Evolutionary conservation across 1,140 invertebrate species (phyloP), one percentile per base, ranked within the genome.

Genomic region (Drosophila obscura): DNA sequence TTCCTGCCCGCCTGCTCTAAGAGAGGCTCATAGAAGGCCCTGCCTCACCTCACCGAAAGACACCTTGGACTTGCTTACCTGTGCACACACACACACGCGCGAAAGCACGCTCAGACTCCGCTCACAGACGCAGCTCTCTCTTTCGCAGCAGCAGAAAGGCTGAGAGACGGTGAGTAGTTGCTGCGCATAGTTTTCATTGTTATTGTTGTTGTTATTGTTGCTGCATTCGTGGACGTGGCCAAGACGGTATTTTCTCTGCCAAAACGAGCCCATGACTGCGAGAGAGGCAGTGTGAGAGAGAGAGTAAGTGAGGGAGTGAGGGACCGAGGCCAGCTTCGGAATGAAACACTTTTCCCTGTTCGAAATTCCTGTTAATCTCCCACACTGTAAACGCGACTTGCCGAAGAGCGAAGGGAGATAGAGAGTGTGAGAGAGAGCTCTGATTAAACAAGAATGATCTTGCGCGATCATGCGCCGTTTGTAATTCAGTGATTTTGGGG

Each of bases 51-150:
- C n/a, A n/a, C 45, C 24, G 13, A 5, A 4, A 13, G 4, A 39
- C 35, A 39, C 35, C 35, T 39, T 39, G 35, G 11, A 0, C 45
- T 71, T 28, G 48, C 67, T 75, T 75, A 72, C 61, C 68, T 60
- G 66, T 5, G 11, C 53, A 28, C 51, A 49, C 26, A 35, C 22
- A 28, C 43, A 52, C 49, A 41, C 39, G 52, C 15, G 15, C 44
- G 13, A 8, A 58, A 22, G 7, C 61, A 39, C 43, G 35, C 35
- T 39, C 39, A 55, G 41, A 45, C 43, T 43, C 6, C 35, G 35
- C 35, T 39, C 31, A 35, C 31, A 51, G 39, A 41, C 55, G 1
- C 11, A 16, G 9, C 26, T 7, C 2, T 13, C 16, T 49, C 44
- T 16, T 11, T 58, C 11, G 35, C 35, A 39, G 11, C 11, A 39